A percentile compares a stretch with the other conserved stretches of the same genome.
phyloP scores from a whole-genome alignment of 2,888 invertebrate genomes.

The Lissonota sp. region DNA sequence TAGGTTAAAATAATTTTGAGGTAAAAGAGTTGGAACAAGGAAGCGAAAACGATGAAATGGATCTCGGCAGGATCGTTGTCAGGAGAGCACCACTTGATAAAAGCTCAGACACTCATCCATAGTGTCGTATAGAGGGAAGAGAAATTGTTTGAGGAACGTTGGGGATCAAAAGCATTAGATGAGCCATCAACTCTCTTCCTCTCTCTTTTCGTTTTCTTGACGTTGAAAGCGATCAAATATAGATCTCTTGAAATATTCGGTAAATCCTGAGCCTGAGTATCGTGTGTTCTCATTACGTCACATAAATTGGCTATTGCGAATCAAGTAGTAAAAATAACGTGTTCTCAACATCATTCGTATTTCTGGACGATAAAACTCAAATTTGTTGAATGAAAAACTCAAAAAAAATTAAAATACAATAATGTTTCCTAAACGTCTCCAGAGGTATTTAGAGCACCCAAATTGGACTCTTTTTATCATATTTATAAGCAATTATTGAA shows the following conservation, averaged over 20 bases:
- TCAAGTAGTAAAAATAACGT: background rate
- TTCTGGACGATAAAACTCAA: too few relatives aligned
- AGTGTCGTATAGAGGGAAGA: slow-evolving; percentile 51
- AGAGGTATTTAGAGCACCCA: too few relatives aligned
- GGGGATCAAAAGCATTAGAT: slow-evolving; percentile 76
- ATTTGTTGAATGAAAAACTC: too few relatives aligned
- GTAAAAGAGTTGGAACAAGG: background rate
- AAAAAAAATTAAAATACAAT: too few relatives aligned
- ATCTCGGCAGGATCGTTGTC: slow-evolving; percentile 21
- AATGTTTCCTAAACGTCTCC: too few relatives aligned
- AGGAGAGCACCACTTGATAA: slow-evolving; percentile 47
- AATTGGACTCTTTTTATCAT: too few relatives aligned
- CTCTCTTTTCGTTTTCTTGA: too few relatives aligned
- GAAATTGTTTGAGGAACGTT: slow-evolving; percentile 75
- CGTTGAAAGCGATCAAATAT: slow-evolving; percentile 79
- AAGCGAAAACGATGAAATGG: slow-evolving; percentile 6
- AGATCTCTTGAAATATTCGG: slow-evolving; percentile 71
- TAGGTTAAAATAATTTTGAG: background rate
- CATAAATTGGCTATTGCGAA: slow-evolving; percentile 12
- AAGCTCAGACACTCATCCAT: slow-evolving; percentile 12
- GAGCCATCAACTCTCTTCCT: slow-evolving; percentile 72
- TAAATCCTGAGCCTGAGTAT: slow-evolving; percentile 55
- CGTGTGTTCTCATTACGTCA: slow-evolving; percentile 30
- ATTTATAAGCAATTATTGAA: too few relatives aligned
- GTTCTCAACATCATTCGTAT: too few relatives aligned